A percentile compares a stretch with the other conserved stretches of the same genome.
Evolutionary conservation across 2,888 invertebrate species (phyloP).

Genomic region (Zygothrica quintamaculata): DNA sequence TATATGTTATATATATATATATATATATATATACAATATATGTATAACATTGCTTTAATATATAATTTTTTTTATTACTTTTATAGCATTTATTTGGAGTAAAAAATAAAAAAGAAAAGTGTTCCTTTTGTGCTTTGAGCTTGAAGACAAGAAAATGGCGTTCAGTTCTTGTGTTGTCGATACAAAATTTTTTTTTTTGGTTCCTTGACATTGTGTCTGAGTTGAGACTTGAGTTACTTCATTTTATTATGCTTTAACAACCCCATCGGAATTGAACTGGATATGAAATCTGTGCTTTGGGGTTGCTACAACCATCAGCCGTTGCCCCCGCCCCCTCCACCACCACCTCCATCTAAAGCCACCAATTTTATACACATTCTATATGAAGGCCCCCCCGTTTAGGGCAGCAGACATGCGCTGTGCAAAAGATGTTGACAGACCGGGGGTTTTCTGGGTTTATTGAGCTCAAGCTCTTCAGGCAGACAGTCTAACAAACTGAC

Average conservation of each 20-base stretch:
- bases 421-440: slow-evolving; percentile 51
- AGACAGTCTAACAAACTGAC: slow-evolving; percentile 14
- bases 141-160: slow-evolving; percentile 63
- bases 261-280: slow-evolving; percentile 62
- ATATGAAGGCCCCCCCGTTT: slow-evolving; percentile 38
- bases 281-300: slow-evolving; percentile 75
- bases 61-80: slow-evolving; percentile 32
- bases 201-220: slow-evolving; percentile 76
- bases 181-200: slow-evolving; percentile 54
- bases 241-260: slow-evolving; percentile 67
- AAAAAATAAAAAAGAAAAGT: slow-evolving; percentile 36
- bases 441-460: slow-evolving; percentile 43
- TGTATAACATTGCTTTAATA: too few relatives aligned
- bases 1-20: slow-evolving; percentile 38
- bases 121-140: slow-evolving; percentile 39
- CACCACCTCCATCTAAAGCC: slow-evolving; percentile 26
- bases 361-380: slow-evolving; percentile 50
- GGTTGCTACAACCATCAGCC: slow-evolving; percentile 61
- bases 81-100: slow-evolving; percentile 32
- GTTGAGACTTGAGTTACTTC: slow-evolving; percentile 65
- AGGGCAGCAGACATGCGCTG: slow-evolving; percentile 73
- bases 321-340: slow-evolving; percentile 17
- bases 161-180: slow-evolving; percentile 34
- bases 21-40: slow-evolving; percentile 28
- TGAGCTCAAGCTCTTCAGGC: slow-evolving; percentile 45